Evolutionary conservation across 1,140 invertebrate genomes (phyloP).

Genomic region (Pararge aegeria): DNA sequence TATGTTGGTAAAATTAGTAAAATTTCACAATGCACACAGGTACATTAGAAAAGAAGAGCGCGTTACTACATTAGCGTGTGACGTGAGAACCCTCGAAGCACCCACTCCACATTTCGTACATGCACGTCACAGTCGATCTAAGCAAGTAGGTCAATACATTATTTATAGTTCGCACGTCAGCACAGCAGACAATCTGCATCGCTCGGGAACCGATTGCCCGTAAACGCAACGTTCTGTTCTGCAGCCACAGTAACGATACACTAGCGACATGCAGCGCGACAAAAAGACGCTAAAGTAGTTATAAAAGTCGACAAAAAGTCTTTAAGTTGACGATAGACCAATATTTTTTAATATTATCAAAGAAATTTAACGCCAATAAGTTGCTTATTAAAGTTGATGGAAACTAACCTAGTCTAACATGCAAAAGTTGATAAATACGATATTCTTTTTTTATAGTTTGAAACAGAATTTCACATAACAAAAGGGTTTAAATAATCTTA

Average conservation of each 20-base stretch:
- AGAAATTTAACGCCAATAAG: too few species aligned
- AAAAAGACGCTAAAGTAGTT: background rate
- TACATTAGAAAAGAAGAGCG: background rate
- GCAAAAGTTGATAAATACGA: too few species aligned
- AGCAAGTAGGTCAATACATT: constrained; percentile 57
- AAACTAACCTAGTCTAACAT: too few species aligned
- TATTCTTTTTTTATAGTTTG: too few species aligned
- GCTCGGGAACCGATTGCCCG: constrained; percentile 16
- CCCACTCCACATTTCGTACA: constrained; percentile 7
- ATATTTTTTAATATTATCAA: too few species aligned
- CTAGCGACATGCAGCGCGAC: background rate
- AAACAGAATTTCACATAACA: too few species aligned
- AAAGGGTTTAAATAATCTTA: too few species aligned
- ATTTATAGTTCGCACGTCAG: constrained; percentile 53
- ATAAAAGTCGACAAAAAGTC: too few species aligned
- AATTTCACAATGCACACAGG: background rate
- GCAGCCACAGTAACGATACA: background rate
- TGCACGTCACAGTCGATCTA: constrained; percentile 1
- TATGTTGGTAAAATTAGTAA: background rate
- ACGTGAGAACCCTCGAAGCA: background rate
- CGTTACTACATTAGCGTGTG: background rate
- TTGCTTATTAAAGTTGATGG: too few species aligned
- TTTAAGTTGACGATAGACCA: background rate
- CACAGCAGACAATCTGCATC: constrained; percentile 20
- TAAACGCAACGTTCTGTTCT: constrained; percentile 28